A percentile compares a stretch with the other conserved stretches of the same genome.
These are phyloP conservation scores for Carassius carassius DNA, from an alignment of 2,113 vertebrate species.

Conservation along the genomic window DNA sequence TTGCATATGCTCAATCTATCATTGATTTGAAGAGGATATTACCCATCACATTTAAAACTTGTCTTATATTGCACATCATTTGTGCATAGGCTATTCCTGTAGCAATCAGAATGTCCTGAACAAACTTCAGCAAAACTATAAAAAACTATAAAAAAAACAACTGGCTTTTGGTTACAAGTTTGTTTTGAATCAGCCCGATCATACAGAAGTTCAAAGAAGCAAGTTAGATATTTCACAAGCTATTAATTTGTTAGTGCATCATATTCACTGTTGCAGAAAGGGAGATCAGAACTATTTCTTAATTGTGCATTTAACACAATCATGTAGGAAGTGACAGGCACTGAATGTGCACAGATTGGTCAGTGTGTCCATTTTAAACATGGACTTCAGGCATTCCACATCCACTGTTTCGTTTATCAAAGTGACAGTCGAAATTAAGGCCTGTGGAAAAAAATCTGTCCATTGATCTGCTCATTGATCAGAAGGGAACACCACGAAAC, in stretches of 20 bases:
- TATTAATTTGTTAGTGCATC: conserved; percentile 28
- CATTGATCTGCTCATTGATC: conserved; percentile 58
- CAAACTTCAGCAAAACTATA: no score
- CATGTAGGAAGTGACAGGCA: not conserved
- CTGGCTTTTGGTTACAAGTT: no score
- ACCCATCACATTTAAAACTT: not conserved
- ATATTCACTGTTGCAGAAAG: conserved; percentile 11
- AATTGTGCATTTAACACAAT: conserved; percentile 19
- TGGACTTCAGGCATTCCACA: conserved; percentile 23
- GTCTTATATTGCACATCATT: not conserved
- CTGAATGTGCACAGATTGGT: not conserved
- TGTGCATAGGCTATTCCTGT: not conserved
- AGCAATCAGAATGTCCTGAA: no score
- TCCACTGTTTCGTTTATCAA: conserved; percentile 30
- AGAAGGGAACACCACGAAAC: conserved; percentile 34
- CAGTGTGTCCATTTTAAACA: not conserved
- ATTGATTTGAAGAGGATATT: not conserved
- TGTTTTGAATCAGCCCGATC: no score
- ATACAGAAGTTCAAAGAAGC: not conserved
- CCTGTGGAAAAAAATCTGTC: conserved; percentile 26
- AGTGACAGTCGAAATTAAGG: conserved; percentile 43
- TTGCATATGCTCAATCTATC: not conserved
- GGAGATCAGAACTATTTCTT: conserved; percentile 1
- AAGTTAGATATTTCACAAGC: conserved; percentile 18
- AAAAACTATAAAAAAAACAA: no score